phyloP scores from a whole-genome alignment of 1,140 invertebrate species.

The Drosophila pseudoananassae region DNA sequence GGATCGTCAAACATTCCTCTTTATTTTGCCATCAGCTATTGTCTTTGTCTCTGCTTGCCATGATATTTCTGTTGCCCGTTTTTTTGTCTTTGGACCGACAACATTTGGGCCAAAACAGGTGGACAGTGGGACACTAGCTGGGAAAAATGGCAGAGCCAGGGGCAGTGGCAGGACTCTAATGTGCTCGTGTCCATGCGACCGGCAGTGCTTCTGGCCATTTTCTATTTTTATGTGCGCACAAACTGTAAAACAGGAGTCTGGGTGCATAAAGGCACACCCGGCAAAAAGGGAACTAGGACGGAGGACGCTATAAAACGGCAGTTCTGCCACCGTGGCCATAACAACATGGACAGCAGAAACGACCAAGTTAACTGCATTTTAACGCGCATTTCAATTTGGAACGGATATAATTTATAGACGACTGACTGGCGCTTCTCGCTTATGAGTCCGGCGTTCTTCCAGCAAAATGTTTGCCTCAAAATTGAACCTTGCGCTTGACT shows the following conservation, averaged over 20 bases:
- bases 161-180: constrained; percentile 58
- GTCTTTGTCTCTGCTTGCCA: constrained; percentile 34
- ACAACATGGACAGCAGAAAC: constrained; percentile 64
- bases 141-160: constrained; percentile 6
- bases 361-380: constrained; percentile 84
- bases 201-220: constrained; percentile 71
- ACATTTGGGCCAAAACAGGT: constrained; percentile 68
- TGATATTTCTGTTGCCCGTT: constrained; percentile 13
- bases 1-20: background rate
- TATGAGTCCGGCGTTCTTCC: constrained; percentile 43
- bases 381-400: constrained; percentile 84
- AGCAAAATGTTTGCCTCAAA: constrained; percentile 66
- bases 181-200: constrained; percentile 58
- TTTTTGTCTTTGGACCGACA: constrained; percentile 37
- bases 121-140: constrained; percentile 19
- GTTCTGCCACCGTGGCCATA: constrained; percentile 70
- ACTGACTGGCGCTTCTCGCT: constrained; percentile 73
- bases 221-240: constrained; percentile 82
- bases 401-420: constrained; percentile 84
- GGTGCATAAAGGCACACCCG: constrained; percentile 4
- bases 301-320: constrained; percentile 71
- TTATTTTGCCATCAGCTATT: constrained; percentile 35
- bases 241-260: constrained; percentile 69
- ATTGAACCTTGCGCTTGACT: constrained; percentile 76
- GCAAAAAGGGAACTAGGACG: constrained; percentile 36